phyloP scores from a whole-genome alignment of 2,888 invertebrate species.

The Esperia sulphurella region DNA sequence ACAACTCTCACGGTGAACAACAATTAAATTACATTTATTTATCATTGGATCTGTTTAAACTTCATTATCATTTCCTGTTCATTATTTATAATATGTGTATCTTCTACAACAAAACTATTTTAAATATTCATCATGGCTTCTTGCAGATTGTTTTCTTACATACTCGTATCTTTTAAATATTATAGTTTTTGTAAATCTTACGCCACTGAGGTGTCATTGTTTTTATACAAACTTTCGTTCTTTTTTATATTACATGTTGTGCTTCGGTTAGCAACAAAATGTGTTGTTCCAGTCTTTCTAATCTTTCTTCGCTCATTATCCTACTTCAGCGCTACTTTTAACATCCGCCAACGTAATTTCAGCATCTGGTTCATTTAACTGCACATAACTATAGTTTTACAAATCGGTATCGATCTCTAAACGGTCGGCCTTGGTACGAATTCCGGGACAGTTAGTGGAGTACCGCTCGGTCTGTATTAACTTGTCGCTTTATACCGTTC shows the following conservation, averaged over 20 bases:
- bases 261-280: too few species aligned
- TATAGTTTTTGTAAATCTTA: too few species aligned
- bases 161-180: too few species aligned
- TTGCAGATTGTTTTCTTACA: too few species aligned
- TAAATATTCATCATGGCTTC: too few species aligned
- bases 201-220: too few species aligned
- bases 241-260: too few species aligned
- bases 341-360: constrained; percentile 2
- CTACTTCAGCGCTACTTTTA: background rate
- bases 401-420: constrained; percentile 37
- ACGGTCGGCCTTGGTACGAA: constrained; percentile 55
- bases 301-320: too few species aligned
- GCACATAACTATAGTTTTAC: constrained; percentile 23
- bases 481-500: constrained; percentile 32
- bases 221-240: too few species aligned
- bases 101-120: too few species aligned
- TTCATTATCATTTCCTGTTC: background rate
- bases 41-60: background rate
- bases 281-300: too few species aligned
- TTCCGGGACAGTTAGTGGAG: constrained; percentile 50
- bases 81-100: background rate
- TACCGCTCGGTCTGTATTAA: constrained; percentile 11
- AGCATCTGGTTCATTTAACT: constrained; percentile 26
- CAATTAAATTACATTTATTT: background rate
- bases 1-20: constrained; percentile 21